Conservation (phyloP, 1,140 invertebrate genomes). For the Glossosoma conforme region DNA sequence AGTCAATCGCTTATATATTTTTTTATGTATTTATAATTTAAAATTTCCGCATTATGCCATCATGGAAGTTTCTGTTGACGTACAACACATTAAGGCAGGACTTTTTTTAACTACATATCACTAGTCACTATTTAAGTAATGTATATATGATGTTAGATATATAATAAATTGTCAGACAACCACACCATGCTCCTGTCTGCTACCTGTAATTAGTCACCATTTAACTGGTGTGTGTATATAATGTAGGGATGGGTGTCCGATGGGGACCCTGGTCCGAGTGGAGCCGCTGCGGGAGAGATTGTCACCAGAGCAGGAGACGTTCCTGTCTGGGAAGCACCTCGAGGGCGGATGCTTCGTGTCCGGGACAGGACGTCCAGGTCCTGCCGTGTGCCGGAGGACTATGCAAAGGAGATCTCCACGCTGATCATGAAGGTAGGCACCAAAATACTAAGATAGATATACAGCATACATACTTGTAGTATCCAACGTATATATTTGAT, state of each 20-base stretch:
- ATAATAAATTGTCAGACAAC: no score
- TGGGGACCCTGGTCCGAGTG: slow-evolving; percentile 89
- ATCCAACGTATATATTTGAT: no score
- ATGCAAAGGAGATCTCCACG: slow-evolving; percentile 31
- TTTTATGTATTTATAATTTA: no score
- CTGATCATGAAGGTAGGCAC: slow-evolving; percentile 22
- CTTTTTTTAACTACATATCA: no score
- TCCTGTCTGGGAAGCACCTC: slow-evolving; percentile 62
- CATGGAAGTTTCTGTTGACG: no score
- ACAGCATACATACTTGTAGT: no score
- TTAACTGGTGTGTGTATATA: not conserved
- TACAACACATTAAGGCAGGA: no score
- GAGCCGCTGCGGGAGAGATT: slow-evolving; percentile 82
- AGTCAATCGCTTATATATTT: no score
- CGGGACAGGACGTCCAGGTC: slow-evolving; percentile 60
- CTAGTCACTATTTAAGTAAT: no score
- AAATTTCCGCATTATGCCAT: no score
- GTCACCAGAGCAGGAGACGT: slow-evolving; percentile 70
- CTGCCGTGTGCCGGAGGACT: slow-evolving; percentile 51
- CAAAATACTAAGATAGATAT: no score
- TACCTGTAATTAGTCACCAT: not conserved
- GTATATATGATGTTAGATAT: no score
- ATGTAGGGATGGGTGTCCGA: slow-evolving; percentile 39
- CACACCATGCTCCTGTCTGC: not conserved
- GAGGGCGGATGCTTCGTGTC: slow-evolving; percentile 49